These are phyloP conservation scores for Saccopteryx bilineata DNA, from an alignment of 2,113 vertebrate species.

Conservation along the genomic window DNA sequence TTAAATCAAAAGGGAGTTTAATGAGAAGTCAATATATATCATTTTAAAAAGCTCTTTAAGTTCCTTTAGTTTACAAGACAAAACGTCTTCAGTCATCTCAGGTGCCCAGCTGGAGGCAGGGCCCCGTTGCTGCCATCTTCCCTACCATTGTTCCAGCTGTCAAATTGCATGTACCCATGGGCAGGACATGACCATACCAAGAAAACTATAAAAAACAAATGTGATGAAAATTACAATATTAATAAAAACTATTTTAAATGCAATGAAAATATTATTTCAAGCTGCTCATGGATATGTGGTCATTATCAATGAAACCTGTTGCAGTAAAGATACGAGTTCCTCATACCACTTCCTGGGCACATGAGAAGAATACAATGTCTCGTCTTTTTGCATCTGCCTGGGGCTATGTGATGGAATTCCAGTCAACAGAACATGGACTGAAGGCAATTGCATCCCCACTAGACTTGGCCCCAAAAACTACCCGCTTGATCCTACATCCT, in stretches of 20 bases:
- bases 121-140: background rate
- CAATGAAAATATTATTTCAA: background rate
- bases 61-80: background rate
- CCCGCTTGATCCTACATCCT: background rate
- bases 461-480: background rate
- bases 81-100: background rate
- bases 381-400: background rate
- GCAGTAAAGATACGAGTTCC: background rate
- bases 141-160: conserved; percentile 11
- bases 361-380: background rate
- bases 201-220: conserved; percentile 46
- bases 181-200: background rate
- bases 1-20: conserved; percentile 53
- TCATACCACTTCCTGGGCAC: background rate
- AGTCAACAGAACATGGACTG: background rate
- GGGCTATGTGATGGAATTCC: background rate
- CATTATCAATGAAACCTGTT: conserved; percentile 14
- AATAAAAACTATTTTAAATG: conserved; percentile 7
- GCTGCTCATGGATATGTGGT: background rate
- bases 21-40: conserved; percentile 22
- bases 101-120: background rate
- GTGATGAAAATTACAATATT: conserved; percentile 46
- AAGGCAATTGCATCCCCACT: background rate
- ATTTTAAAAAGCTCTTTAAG: conserved; percentile 7
- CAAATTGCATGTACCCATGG: background rate